Evolutionary conservation across 2,888 invertebrate genomes (phyloP), one percentile per base, ranked within the genome.

Genomic region (Plemyria rubiginata): DNA sequence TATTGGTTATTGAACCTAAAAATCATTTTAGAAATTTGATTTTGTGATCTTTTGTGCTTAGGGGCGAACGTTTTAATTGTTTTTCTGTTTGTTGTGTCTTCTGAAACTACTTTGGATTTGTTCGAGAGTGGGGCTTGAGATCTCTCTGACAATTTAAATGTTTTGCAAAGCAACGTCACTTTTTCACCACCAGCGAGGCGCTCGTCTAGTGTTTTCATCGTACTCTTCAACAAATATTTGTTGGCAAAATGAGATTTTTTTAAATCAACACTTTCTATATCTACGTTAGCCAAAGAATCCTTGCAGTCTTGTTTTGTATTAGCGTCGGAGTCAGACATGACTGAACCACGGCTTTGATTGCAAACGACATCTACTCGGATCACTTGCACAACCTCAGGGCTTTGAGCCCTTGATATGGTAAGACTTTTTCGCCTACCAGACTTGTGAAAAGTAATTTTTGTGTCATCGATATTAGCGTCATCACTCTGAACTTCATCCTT

Each of bases 321-420:
- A 12, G 87, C 83, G 16, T 86, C 84, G 46, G 74, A 77, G 53
- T 84, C 81, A 2, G 85, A 85, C 38, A 76, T 67, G 0, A 78
- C 67, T 0, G 85, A 67, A 46, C 74, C 81, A 41, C 71, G 71
- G 54, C 76, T 81, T 65, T 84, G 79, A 68, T 89, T 88, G 64
- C 90, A 87, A 9, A 93, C 88, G 7, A 93, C 92, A 65, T 93
- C 93, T 0, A 93, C 93, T 75, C 93, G 80, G 22, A 93, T 93
- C 1, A 93, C 86, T 77, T 93, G 92, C 9, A 92, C 82, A 0
- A 92, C 92, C 65, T 92, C 92, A 7, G 93, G 93, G 66, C 90
- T 92, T 66, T 87, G 88, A 9, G 86, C 76, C 50, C 91, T 82
- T 0, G 93, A 91, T 68, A 92, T 89, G 0, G 91, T 93, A 0